Conservation (phyloP, 2,113 vertebrate species). For the Sander lucioperca region DNA sequence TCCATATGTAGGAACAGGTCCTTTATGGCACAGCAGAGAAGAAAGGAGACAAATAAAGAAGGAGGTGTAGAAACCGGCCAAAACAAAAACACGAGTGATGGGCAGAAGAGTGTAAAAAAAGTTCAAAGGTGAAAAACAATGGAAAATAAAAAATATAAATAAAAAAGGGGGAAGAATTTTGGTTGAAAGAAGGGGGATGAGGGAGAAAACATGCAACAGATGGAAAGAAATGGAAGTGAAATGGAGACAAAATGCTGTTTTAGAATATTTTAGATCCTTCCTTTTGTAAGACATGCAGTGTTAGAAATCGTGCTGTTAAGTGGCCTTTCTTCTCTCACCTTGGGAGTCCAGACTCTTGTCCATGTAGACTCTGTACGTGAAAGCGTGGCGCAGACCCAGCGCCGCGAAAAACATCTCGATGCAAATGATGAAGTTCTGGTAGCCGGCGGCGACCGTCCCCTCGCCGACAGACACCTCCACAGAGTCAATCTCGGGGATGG, state of each 20-base stretch:
- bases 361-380: slow-evolving; percentile 93
- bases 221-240: not conserved
- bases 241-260: not conserved
- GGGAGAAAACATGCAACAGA: not conserved
- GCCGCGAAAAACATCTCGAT: slow-evolving; percentile 99
- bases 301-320: no score
- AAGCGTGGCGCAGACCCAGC: slow-evolving; percentile 92
- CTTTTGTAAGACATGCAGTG: not conserved
- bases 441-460: slow-evolving; percentile 96
- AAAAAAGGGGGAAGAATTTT: slow-evolving; percentile 28
- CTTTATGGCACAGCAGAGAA: slow-evolving; percentile 78
- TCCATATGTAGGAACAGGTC: slow-evolving; percentile 91
- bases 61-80: slow-evolving; percentile 30
- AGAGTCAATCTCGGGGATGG: slow-evolving; percentile 95
- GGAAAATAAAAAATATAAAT: no score
- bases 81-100: not conserved
- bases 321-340: slow-evolving; percentile 81
- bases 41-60: slow-evolving; percentile 48
- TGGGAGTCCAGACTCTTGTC: slow-evolving; percentile 94
- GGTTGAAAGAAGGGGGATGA: not conserved
- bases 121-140: not conserved
- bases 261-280: not conserved
- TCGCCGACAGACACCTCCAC: slow-evolving; percentile 91
- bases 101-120: not conserved
- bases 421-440: slow-evolving; percentile 99